A percentile compares a stretch with the other conserved stretches of the same genome.
phyloP scores from a whole-genome alignment of 2,797 vertebrate genomes.

The Botia kubotai region DNA sequence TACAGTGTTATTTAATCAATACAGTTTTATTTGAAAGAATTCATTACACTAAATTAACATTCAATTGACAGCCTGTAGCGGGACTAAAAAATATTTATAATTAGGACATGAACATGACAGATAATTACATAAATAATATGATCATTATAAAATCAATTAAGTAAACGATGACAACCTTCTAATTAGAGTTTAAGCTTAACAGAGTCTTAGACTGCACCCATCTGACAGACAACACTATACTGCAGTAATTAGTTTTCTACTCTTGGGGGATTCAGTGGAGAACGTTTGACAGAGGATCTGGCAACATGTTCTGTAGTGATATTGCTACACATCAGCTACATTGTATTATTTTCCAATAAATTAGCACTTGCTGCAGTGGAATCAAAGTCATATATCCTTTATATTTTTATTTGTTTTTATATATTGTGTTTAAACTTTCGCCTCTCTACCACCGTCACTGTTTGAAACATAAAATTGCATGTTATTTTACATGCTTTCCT shows the following conservation, averaged over 20 bases:
- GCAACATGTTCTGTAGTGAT: not conserved
- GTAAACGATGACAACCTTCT: not conserved
- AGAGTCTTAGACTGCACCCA: not conserved
- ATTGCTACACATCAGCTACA: not conserved
- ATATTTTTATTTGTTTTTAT: too few species aligned
- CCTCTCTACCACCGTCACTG: too few species aligned
- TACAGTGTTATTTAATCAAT: too few species aligned
- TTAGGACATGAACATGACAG: not conserved
- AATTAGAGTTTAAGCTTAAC: not conserved
- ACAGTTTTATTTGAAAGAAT: too few species aligned
- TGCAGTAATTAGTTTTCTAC: not conserved
- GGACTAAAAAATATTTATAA: not conserved
- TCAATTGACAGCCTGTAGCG: not conserved
- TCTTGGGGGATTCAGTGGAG: not conserved
- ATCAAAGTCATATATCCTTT: too few species aligned
- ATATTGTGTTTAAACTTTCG: too few species aligned
- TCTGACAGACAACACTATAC: not conserved
- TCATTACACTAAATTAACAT: not conserved
- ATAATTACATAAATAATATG: constrained; percentile 2
- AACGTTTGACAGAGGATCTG: not conserved
- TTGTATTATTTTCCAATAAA: too few species aligned
- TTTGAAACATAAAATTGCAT: too few species aligned
- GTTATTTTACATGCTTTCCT: too few species aligned
- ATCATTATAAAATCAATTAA: not conserved
- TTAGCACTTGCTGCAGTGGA: too few species aligned